A percentile compares a stretch with the other conserved stretches of the same genome.
phyloP scores from a whole-genome alignment of 2,113 vertebrate species.

The Scophthalmus maximus region DNA sequence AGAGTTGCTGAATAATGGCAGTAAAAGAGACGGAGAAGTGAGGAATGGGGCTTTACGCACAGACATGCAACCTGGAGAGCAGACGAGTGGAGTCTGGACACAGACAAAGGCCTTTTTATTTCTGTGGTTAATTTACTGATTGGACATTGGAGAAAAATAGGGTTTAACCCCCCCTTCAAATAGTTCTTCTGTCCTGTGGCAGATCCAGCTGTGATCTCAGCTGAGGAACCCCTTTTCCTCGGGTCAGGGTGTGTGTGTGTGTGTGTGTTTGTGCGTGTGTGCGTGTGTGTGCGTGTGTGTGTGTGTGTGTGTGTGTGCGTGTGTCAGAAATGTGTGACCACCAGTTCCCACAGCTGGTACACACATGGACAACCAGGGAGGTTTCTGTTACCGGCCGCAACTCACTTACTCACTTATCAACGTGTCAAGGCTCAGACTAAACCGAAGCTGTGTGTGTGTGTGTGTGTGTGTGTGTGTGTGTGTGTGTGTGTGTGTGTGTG shows the following conservation, averaged over 20 bases:
- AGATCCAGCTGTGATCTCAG: conserved; percentile 64
- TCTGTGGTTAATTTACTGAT: conserved; percentile 54
- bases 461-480: neutral
- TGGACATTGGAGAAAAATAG: conserved; percentile 43
- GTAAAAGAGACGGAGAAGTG: conserved; percentile 24
- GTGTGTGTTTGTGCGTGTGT: conserved; percentile 8
- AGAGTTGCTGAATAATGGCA: conserved; percentile 54
- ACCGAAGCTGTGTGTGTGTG: neutral
- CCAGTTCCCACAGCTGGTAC: conserved; percentile 71
- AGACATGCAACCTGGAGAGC: conserved; percentile 45
- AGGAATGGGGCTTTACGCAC: conserved; percentile 2
- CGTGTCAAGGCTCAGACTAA: conserved; percentile 53
- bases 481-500: neutral
- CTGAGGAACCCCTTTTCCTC: conserved; percentile 42
- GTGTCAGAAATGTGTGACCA: conserved; percentile 43
- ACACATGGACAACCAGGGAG: conserved; percentile 71
- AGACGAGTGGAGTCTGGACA: conserved; percentile 35
- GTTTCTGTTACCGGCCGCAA: conserved; percentile 49
- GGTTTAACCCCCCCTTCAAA: conserved; percentile 30
- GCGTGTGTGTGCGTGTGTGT: too few relatives aligned
- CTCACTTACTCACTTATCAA: conserved; percentile 66
- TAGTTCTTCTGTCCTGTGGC: conserved; percentile 34
- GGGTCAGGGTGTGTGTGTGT: conserved; percentile 26
- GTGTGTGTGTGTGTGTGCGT: conserved; percentile 15
- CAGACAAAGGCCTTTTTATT: conserved; percentile 24